A percentile compares a stretch with the other conserved stretches of the same genome.
Conservation (phyloP, 2,797 vertebrate species). For the Luscinia megarhynchos region DNA sequence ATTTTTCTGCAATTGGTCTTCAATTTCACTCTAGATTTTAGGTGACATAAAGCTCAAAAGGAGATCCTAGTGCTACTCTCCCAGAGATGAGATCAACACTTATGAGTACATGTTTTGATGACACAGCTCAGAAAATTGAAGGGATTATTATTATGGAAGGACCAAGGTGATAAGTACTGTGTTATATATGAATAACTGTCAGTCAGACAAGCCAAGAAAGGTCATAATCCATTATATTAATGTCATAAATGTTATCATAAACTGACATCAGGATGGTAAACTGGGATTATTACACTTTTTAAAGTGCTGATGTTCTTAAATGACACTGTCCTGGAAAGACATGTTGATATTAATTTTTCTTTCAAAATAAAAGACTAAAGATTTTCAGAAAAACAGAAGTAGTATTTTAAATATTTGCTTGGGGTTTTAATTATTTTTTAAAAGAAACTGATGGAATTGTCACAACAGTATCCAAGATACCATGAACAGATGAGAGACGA, state of each 20-base stretch:
- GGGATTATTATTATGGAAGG: conserved; percentile 44
- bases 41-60: conserved; percentile 48
- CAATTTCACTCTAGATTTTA: conserved; percentile 44
- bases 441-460: neutral
- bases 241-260: conserved; percentile 14
- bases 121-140: conserved; percentile 61
- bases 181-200: conserved; percentile 48
- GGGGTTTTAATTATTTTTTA: neutral
- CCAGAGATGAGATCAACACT: conserved; percentile 47
- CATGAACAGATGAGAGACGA: neutral
- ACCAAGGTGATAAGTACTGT: conserved; percentile 35
- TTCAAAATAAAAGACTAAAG: neutral
- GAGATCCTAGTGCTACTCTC: conserved; percentile 20
- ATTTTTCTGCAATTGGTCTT: conserved; percentile 63
- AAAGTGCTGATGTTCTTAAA: conserved; percentile 14
- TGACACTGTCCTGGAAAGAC: neutral
- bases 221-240: conserved; percentile 28
- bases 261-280: conserved; percentile 22
- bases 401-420: neutral
- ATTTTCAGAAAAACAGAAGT: neutral
- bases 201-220: conserved; percentile 44
- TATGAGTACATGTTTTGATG: conserved; percentile 30
- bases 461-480: neutral
- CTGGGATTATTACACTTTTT: conserved; percentile 26
- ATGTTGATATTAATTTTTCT: neutral